Evolutionary conservation across 2,797 vertebrate species (phyloP), one percentile per base, ranked within the genome.

Genomic region (Pteronotus mesoamericanus): DNA sequence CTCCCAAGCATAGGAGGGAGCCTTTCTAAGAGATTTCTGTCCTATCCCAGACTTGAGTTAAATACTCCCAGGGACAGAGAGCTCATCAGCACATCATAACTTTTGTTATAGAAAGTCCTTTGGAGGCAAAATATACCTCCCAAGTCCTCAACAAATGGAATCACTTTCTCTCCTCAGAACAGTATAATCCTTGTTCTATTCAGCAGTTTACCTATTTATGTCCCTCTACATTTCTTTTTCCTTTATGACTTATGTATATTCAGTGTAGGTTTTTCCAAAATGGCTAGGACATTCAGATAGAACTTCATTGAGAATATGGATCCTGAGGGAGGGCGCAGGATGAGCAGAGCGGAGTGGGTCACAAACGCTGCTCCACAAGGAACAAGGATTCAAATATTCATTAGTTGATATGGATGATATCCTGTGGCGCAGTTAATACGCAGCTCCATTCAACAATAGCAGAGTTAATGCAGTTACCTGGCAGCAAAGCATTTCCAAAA

Each of bases 401-500:
- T 96, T 94, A 97, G 95, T 82, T 94, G 90, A 95, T 93, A 87
- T 89, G 94, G 96, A 91, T 95, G 94, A 86, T 96, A 94, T 96
- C 94, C 97, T 91, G 89, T 96, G 89, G 88, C 96, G 88, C 68
- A 93, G 94, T 86, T 74, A 34, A 95, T 96, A 92, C 59, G 88
- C 88, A 71, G 69, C 87, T 98, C 72, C 92, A 77, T 83, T 87
- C 94, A 97, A 96, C 82, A 96, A 96, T 42, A 95, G 90, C 77
- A 80, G 82, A 96, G 95, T 61, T 93, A 96, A 96, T 77, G 86
- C 91, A 97, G 95, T 95, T 88, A 94, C 95, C 96, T 92, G 91
- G 94, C 53, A 96, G 94, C 26, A 37, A 97, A 87, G 94, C 42
- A n/a, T 97, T 97, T 96, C 96, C 57, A 96, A 97, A 97, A 96